These are phyloP conservation scores for Nothura maculosa DNA, from an alignment of 2,797 vertebrate genomes.

Conservation along the genomic window DNA sequence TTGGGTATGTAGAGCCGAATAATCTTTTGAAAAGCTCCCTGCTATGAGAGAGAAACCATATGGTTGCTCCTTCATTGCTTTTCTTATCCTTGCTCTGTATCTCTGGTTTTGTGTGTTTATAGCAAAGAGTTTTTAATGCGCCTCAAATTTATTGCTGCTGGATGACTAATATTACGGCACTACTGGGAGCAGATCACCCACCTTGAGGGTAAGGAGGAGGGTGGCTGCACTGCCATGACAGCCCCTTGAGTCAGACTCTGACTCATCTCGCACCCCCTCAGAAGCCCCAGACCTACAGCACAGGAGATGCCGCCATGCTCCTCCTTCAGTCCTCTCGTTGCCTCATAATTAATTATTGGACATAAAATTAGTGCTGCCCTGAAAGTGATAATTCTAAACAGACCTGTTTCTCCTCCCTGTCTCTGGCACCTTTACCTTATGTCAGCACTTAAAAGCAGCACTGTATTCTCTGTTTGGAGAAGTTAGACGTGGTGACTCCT, in stretches of 20 bases:
- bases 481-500: background rate
- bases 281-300: slow-evolving; percentile 45
- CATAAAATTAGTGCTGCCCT: background rate
- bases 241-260: slow-evolving; percentile 46
- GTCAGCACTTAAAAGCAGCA: background rate
- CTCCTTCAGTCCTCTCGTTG: background rate
- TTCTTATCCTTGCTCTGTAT: background rate
- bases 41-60: background rate
- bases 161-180: slow-evolving; percentile 20
- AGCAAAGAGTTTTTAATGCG: background rate
- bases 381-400: slow-evolving; percentile 26
- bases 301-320: background rate
- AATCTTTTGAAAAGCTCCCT: background rate
- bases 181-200: slow-evolving; percentile 54
- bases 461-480: background rate
- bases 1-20: background rate
- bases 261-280: slow-evolving; percentile 32
- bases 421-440: background rate
- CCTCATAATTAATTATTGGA: background rate
- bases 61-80: background rate
- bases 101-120: background rate
- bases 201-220: slow-evolving; percentile 30
- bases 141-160: background rate
- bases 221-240: rapidly evolving
- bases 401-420: background rate